These are phyloP conservation scores for Drosophila lowei DNA, from an alignment of 1,140 invertebrate genomes.

Conservation along the genomic window DNA sequence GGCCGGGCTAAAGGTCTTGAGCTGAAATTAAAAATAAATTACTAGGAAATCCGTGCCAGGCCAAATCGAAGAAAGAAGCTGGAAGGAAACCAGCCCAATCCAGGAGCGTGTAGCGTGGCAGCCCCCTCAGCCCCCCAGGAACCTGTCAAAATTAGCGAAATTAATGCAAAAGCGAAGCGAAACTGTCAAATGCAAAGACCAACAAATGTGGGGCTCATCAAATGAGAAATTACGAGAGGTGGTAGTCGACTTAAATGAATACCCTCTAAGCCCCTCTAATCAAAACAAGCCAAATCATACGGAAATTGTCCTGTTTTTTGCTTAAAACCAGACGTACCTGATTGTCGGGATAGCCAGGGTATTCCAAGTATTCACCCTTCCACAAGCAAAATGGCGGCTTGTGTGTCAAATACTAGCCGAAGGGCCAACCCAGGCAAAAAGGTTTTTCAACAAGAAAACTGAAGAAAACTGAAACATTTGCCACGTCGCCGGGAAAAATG, in stretches of 20 bases:
- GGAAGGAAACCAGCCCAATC: conserved; percentile 16
- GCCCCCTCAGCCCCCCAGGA: conserved; percentile 20
- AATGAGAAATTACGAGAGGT: background rate
- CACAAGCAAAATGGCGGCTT: conserved; percentile 58
- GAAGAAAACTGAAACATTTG: conserved; percentile 73
- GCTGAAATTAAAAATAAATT: conserved; percentile 78
- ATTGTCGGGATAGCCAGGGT: background rate
- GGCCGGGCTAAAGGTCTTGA: conserved; percentile 39
- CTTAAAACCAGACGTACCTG: no score
- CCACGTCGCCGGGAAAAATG: conserved; percentile 61
- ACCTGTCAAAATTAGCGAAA: conserved; percentile 76
- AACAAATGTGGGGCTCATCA: conserved; percentile 11
- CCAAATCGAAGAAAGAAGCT: conserved; percentile 58
- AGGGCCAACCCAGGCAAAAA: conserved; percentile 24
- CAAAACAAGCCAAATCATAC: background rate
- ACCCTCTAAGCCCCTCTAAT: background rate
- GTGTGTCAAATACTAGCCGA: conserved; percentile 44
- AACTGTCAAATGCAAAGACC: conserved; percentile 60
- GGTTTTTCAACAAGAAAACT: conserved; percentile 50
- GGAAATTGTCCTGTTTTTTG: background rate
- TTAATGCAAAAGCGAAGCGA: conserved; percentile 66
- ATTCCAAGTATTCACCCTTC: background rate
- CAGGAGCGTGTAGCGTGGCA: no score
- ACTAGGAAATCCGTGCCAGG: conserved; percentile 62
- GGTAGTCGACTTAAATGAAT: background rate